phyloP scores from a whole-genome alignment of 1,140 invertebrate genomes.

The Manduca sexta region DNA sequence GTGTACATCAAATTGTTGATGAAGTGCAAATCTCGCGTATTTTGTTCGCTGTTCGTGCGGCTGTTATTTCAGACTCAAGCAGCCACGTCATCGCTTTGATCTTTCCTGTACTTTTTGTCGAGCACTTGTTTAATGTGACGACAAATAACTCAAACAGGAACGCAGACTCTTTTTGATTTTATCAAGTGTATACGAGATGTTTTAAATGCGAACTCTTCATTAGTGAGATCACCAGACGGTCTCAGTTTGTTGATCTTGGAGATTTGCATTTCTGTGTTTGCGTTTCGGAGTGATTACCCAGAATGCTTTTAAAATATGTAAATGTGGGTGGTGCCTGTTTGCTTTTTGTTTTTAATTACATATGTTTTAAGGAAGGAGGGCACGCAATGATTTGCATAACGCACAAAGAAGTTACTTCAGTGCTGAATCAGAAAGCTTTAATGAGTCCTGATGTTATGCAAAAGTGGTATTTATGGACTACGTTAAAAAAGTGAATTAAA shows the following conservation, averaged over 20 bases:
- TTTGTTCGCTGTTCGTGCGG: constrained; percentile 25
- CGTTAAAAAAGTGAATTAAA: no score
- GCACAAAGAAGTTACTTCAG: background rate
- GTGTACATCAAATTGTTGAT: background rate
- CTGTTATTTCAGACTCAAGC: constrained; percentile 55
- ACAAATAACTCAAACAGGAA: constrained; percentile 67
- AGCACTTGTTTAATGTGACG: constrained; percentile 63
- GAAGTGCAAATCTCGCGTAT: background rate
- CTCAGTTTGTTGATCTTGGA: constrained; percentile 32
- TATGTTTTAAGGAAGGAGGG: background rate
- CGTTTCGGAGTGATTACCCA: background rate
- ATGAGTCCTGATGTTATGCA: no score
- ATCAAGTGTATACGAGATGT: constrained; percentile 40
- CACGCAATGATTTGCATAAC: background rate
- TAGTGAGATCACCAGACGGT: constrained; percentile 50
- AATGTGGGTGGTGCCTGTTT: constrained; percentile 3
- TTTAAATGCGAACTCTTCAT: constrained; percentile 54
- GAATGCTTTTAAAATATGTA: constrained; percentile 4
- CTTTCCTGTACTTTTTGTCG: constrained; percentile 58
- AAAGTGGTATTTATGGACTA: no score
- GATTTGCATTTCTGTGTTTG: constrained; percentile 29
- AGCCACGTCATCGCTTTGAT: constrained; percentile 62
- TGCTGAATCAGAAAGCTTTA: no score
- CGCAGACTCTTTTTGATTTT: constrained; percentile 54
- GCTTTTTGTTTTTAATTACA: background rate